These are phyloP conservation scores for Procapra przewalskii DNA, from an alignment of 2,113 vertebrate species.

Conservation along the genomic window DNA sequence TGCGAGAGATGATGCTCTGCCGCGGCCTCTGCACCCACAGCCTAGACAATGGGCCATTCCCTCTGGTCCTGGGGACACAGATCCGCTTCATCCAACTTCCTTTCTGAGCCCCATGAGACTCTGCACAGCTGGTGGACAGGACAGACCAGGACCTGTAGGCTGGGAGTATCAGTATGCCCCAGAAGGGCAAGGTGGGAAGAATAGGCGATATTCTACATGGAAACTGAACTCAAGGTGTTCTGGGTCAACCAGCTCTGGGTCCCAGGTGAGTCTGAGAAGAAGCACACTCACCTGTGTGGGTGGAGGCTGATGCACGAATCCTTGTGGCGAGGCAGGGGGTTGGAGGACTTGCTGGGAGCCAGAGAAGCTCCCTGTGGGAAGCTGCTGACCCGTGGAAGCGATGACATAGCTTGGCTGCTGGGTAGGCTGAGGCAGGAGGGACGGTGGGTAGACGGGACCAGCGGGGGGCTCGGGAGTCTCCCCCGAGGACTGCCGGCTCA, in stretches of 20 bases:
- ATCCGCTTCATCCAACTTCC: not conserved
- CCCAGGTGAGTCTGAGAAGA: not conserved
- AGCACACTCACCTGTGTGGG: slow-evolving; percentile 85
- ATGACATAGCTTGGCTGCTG: slow-evolving; percentile 85
- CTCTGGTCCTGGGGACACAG: too few relatives aligned
- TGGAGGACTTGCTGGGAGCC: slow-evolving; percentile 85
- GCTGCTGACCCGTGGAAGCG: slow-evolving; percentile 81
- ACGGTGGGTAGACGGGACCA: slow-evolving; percentile 80
- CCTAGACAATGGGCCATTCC: not conserved
- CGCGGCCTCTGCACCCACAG: accelerated
- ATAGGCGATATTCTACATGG: not conserved
- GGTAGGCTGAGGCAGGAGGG: slow-evolving; percentile 81
- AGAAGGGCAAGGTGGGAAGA: not conserved
- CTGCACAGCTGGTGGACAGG: not conserved
- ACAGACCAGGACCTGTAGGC: not conserved
- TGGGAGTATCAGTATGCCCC: not conserved
- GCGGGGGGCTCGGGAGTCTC: slow-evolving; percentile 85
- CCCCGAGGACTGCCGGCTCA: slow-evolving; percentile 89
- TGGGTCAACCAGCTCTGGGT: not conserved
- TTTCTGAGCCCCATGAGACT: not conserved
- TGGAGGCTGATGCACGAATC: slow-evolving; percentile 84
- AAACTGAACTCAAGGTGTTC: not conserved
- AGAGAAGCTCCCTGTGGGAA: slow-evolving; percentile 79
- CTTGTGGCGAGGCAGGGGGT: slow-evolving; percentile 76
- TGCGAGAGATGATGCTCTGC: not conserved